A percentile compares a stretch with the other conserved stretches of the same genome.
These are phyloP conservation scores for Alces alces DNA, from an alignment of 2,113 vertebrate genomes.

Conservation along the genomic window DNA sequence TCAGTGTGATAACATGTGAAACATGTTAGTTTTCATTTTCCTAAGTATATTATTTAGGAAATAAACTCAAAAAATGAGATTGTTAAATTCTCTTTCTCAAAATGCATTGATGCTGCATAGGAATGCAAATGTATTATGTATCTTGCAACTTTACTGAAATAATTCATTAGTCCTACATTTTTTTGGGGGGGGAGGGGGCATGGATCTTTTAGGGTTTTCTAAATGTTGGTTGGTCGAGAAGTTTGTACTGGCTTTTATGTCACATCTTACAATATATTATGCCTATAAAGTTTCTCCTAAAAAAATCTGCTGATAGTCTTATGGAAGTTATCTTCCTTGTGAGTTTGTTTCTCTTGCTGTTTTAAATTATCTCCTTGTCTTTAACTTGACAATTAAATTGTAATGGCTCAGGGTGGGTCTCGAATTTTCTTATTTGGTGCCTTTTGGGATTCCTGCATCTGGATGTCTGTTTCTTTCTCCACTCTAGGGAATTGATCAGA, in stretches of 20 bases:
- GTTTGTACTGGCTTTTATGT: neutral
- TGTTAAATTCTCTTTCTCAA: neutral
- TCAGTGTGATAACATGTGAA: no score
- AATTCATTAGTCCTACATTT: neutral
- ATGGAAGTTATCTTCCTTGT: neutral
- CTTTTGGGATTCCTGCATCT: neutral
- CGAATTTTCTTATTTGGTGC: neutral
- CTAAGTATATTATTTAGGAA: neutral
- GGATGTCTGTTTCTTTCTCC: neutral
- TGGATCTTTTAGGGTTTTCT: neutral
- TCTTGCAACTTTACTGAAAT: neutral
- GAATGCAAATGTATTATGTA: neutral
- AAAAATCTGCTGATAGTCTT: neutral
- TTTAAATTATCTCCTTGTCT: neutral
- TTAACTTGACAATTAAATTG: neutral
- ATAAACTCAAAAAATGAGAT: neutral
- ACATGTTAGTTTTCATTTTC: neutral
- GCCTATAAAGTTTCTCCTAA: neutral
- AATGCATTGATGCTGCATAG: neutral
- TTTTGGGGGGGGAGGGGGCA: accelerated
- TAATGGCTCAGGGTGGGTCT: neutral
- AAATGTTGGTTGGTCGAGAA: neutral
- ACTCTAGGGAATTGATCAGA: neutral
- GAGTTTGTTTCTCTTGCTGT: neutral
- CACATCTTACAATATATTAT: neutral